Percentiles rank a stretch among this genome's conserved stretches.
These are phyloP conservation scores for Nemopilema nomurai DNA, from an alignment of 30 jellyfish, hydroid and myxozoan species.

Conservation along the genomic window DNA sequence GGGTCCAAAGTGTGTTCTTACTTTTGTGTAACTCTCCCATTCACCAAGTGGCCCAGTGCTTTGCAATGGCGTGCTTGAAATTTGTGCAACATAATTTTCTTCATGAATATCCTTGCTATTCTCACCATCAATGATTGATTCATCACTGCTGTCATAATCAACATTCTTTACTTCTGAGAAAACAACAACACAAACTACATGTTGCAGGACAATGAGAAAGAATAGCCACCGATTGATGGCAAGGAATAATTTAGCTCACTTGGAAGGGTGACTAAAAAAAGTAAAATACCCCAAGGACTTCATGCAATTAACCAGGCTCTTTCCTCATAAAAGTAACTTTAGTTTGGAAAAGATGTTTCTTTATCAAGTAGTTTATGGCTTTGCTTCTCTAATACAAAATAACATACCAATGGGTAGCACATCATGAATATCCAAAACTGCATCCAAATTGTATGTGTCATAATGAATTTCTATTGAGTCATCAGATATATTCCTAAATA, in stretches of 20 bases:
- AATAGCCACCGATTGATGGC: background rate
- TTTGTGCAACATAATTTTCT: constrained; percentile 53
- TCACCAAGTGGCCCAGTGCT: constrained; percentile 85
- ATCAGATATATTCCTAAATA: constrained; percentile 61
- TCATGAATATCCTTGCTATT: constrained; percentile 41
- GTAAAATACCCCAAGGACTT: too few species aligned
- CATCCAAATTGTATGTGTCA: constrained; percentile 69
- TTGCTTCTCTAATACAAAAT: background rate
- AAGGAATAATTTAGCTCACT: too few species aligned
- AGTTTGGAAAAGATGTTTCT: too few species aligned
- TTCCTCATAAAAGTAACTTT: too few species aligned
- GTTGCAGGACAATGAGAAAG: background rate
- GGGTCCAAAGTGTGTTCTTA: background rate
- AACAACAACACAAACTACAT: background rate
- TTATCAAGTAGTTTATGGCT: too few species aligned
- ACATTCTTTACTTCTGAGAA: constrained; percentile 6
- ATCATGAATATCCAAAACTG: constrained; percentile 56
- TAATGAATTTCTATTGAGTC: constrained; percentile 66
- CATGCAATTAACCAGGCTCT: too few species aligned
- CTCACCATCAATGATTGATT: constrained; percentile 30
- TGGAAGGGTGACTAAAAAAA: too few species aligned
- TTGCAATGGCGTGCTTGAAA: constrained; percentile 35
- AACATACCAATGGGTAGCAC: constrained; percentile 73
- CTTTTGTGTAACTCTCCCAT: constrained; percentile 95
- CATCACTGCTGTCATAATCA: constrained; percentile 43